A percentile compares a stretch with the other conserved stretches of the same genome.
These are phyloP conservation scores for Sphaerophoria rueppellii DNA, from an alignment of 2,888 invertebrate species.

Conservation along the genomic window DNA sequence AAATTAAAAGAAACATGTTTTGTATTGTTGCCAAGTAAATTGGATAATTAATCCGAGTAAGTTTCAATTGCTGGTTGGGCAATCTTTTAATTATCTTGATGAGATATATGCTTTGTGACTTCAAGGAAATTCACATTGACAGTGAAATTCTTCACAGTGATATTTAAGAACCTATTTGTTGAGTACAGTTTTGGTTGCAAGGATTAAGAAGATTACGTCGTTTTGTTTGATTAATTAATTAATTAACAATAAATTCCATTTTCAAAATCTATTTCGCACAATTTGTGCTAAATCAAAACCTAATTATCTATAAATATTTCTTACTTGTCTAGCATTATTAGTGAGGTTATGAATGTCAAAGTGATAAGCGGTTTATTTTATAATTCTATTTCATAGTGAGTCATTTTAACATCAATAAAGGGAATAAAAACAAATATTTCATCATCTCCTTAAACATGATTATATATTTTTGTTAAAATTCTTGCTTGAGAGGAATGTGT, in stretches of 20 bases:
- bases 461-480: too few relatives aligned
- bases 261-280: too few relatives aligned
- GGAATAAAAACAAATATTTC: too few relatives aligned
- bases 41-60: slow-evolving; percentile 46
- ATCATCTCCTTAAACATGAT: too few relatives aligned
- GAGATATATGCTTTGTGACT: slow-evolving; percentile 6
- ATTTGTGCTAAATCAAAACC: too few relatives aligned
- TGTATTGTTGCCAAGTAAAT: slow-evolving; percentile 52
- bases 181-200: background rate
- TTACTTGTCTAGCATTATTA: background rate
- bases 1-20: background rate
- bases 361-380: background rate
- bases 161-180: background rate
- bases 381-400: background rate
- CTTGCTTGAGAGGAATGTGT: too few relatives aligned
- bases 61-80: slow-evolving; percentile 43
- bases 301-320: too few relatives aligned
- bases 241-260: too few relatives aligned
- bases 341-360: slow-evolving; percentile 1
- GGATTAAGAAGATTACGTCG: too few relatives aligned
- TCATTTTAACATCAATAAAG: too few relatives aligned
- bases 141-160: slow-evolving; percentile 8
- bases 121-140: background rate
- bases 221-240: too few relatives aligned
- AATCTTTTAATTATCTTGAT: slow-evolving; percentile 48